Conservation (phyloP, 1,140 invertebrate genomes). For the Trachymyrmex cornetzi region DNA sequence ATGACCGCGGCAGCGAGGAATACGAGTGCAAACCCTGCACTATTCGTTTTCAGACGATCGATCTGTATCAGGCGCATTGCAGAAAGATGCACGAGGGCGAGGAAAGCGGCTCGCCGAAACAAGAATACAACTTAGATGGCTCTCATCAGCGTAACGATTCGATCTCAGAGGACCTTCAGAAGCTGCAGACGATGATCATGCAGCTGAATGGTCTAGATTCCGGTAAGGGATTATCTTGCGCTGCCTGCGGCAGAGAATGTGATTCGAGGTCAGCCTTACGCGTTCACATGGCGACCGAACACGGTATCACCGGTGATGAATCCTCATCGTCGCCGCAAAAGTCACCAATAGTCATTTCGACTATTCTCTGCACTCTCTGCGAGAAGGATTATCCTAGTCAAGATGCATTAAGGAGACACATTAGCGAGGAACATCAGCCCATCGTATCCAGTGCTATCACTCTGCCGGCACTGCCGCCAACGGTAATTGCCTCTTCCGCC, state of each 20-base stretch:
- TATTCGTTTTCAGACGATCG: conserved; percentile 87
- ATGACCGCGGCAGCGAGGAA: conserved; percentile 81
- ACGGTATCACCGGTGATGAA: conserved; percentile 83
- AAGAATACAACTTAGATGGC: conserved; percentile 74
- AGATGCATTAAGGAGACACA: conserved; percentile 88
- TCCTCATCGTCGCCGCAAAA: conserved; percentile 66
- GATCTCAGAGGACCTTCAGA: conserved; percentile 93
- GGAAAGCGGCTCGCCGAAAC: conserved; percentile 83
- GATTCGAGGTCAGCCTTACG: conserved; percentile 88
- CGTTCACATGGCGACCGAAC: conserved; percentile 89
- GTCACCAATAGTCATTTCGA: conserved; percentile 42
- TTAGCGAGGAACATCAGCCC: conserved; percentile 87
- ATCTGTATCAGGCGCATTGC: conserved; percentile 87
- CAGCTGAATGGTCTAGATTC: conserved; percentile 93
- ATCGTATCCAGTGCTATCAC: conserved; percentile 64
- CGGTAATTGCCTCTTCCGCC: conserved; percentile 66
- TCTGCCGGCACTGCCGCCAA: conserved; percentile 70
- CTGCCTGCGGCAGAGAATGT: conserved; percentile 88
- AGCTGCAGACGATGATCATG: conserved; percentile 96
- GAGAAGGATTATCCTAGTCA: conserved; percentile 87
- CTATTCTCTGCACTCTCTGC: conserved; percentile 86
- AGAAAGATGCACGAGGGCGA: conserved; percentile 83
- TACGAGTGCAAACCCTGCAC: conserved; percentile 87
- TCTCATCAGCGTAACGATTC: conserved; percentile 86
- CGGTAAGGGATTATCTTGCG: conserved; percentile 87